Evolutionary conservation across 2,888 invertebrate species (phyloP).

Genomic region (Drosophila hamatofila): DNA sequence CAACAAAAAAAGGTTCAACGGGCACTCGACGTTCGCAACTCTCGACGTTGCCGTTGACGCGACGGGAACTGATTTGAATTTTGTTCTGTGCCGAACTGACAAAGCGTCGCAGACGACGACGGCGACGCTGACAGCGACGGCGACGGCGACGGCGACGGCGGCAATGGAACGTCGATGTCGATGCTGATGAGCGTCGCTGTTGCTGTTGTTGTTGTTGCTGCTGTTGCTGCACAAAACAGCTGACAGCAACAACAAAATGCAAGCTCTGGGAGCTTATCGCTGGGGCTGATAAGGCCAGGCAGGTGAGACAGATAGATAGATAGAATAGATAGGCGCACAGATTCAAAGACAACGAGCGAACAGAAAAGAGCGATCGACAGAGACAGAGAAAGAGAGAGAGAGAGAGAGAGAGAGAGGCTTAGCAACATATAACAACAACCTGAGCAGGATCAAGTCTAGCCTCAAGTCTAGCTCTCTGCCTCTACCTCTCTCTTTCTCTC

Average conservation of each 20-base stretch:
- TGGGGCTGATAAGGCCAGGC: constrained; percentile 43
- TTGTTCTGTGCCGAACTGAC: constrained; percentile 33
- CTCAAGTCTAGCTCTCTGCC: background rate
- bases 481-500: background rate
- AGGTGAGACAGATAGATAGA: constrained; percentile 52
- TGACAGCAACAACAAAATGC: constrained; percentile 49
- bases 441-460: constrained; percentile 7
- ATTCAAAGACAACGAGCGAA: background rate
- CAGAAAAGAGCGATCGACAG: background rate
- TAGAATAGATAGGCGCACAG: constrained; percentile 42
- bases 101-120: constrained; percentile 29
- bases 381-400: background rate
- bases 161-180: constrained; percentile 32
- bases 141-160: constrained; percentile 6
- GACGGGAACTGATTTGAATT: constrained; percentile 75
- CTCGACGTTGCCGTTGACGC: constrained; percentile 62
- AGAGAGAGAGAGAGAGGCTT: background rate
- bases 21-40: constrained; percentile 45
- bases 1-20: constrained; percentile 24
- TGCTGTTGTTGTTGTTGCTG: constrained; percentile 24
- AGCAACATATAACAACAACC: background rate
- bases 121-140: background rate
- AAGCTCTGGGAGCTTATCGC: constrained; percentile 55
- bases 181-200: constrained; percentile 18
- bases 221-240: constrained; percentile 41